A percentile compares a stretch with the other conserved stretches of the same genome.
phyloP scores from a whole-genome alignment of 2,113 vertebrate genomes.

The Chitala chitala region DNA sequence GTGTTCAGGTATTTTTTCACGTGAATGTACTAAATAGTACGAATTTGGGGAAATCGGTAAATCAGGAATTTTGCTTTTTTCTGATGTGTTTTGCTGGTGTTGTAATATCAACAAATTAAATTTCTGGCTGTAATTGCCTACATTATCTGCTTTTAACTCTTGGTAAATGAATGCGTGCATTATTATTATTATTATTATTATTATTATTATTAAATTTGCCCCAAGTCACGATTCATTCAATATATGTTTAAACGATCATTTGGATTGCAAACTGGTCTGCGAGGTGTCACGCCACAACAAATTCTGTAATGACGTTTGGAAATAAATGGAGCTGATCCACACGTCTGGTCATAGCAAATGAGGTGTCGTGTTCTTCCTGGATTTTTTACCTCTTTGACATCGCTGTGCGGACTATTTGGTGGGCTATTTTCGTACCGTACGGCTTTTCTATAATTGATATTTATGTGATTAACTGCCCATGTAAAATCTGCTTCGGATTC shows the following conservation, averaged over 20 bases:
- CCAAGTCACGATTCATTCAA: background rate
- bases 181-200: no score
- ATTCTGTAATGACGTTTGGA: slow-evolving; percentile 6
- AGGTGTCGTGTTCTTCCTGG: background rate
- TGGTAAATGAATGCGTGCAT: no score
- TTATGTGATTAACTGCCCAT: background rate
- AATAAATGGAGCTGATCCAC: slow-evolving; percentile 12
- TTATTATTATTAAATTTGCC: no score
- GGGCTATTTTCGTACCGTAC: background rate
- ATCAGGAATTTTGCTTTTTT: background rate
- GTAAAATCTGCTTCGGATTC: background rate
- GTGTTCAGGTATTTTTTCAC: no score
- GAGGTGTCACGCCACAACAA: background rate
- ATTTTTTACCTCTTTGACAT: background rate
- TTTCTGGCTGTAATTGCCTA: background rate
- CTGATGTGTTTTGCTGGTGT: background rate
- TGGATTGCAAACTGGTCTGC: background rate
- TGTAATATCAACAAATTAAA: background rate
- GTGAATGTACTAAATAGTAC: slow-evolving; percentile 6
- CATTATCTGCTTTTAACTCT: background rate
- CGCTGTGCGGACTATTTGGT: background rate
- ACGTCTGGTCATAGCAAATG: background rate
- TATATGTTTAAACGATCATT: background rate
- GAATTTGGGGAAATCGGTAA: slow-evolving; percentile 5
- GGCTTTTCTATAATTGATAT: background rate